Base-by-base conservation (phyloP, 2,888 invertebrate genomes). In the Amblyjoppa fuscipennis region DNA sequence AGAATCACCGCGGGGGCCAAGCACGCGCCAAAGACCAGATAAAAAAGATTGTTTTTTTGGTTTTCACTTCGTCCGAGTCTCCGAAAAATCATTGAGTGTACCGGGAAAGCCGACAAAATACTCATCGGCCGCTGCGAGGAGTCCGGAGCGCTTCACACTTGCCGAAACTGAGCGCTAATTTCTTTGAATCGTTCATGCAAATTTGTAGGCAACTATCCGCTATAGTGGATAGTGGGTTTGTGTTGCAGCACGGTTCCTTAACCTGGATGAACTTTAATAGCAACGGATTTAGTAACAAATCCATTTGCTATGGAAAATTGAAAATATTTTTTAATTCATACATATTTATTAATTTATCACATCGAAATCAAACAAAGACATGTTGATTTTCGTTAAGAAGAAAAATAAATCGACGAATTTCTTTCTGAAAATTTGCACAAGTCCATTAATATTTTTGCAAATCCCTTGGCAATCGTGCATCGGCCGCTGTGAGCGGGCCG, bases 31-130 rank as follows among this genome's bases (percentile, higher is more conserved):
- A 59, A 25, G 13, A 28, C 59, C 66, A 31, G 20, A 53, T 51
- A 38, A 79, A 75, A 74, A 68, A 73, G 34, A 69, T 74, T 83
- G n/a, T 69, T 78, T 61, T 31, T 83, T 64, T 79, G 20, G 20
- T 41, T 69, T 69, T 69, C 28, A 20, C 51, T 16, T 49, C 16
- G 41, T 31, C 45, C 41, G 34, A 5, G 25, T 59, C 25, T 13
- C 11, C 4, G 13, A 66, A 69, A n/a, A 25, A 38, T 56, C 71
- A 45, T 56, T 45, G 38, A n/a, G 31, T 34, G n/a, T 83, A 73
- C 68, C 59, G 38, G 9, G 49, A 82, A 61, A 61, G 9, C 28
- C 31, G 38, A 7, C 13, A 20, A 68, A 77, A 53, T 31, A 20
- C 6, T 20, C 11, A 9, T 31, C 49, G 20, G 9, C 20, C 56